Evolutionary conservation across 2,113 vertebrate genomes (phyloP).

Genomic region (Pardalotus punctatus): DNA sequence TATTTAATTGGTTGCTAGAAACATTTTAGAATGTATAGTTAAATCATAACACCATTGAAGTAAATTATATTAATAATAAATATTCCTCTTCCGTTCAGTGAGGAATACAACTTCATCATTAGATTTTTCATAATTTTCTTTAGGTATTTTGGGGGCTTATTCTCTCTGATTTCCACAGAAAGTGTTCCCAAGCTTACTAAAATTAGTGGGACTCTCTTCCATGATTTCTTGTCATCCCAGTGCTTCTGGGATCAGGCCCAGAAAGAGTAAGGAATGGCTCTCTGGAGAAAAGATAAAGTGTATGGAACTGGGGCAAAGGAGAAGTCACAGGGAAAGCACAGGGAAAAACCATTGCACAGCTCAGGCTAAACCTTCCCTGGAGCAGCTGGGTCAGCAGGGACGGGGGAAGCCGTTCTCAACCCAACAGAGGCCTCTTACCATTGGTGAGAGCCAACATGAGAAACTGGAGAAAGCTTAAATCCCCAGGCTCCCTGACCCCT

Average conservation of each 20-base stretch:
- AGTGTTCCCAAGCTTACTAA: conserved; percentile 8
- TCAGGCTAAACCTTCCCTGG: background rate
- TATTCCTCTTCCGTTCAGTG: background rate
- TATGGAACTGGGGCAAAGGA: background rate
- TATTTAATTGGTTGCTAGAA: background rate
- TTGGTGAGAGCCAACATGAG: accelerated
- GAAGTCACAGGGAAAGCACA: background rate
- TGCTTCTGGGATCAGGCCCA: conserved; percentile 11
- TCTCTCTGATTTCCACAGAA: background rate
- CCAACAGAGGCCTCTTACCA: background rate
- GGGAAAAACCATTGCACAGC: background rate
- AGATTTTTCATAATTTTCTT: background rate
- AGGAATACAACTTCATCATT: background rate
- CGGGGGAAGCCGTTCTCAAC: background rate
- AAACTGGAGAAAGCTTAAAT: background rate
- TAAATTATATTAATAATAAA: background rate
- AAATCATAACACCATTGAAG: background rate
- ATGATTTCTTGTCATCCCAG: background rate
- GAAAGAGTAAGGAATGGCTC: background rate
- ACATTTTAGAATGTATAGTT: background rate
- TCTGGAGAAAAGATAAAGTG: conserved; percentile 1
- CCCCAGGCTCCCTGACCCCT: background rate
- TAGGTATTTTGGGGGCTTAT: background rate
- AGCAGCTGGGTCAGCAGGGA: background rate
- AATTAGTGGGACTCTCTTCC: background rate